These are phyloP conservation scores for Myiagra hebetior DNA, from an alignment of 2,113 vertebrate species.

Conservation along the genomic window DNA sequence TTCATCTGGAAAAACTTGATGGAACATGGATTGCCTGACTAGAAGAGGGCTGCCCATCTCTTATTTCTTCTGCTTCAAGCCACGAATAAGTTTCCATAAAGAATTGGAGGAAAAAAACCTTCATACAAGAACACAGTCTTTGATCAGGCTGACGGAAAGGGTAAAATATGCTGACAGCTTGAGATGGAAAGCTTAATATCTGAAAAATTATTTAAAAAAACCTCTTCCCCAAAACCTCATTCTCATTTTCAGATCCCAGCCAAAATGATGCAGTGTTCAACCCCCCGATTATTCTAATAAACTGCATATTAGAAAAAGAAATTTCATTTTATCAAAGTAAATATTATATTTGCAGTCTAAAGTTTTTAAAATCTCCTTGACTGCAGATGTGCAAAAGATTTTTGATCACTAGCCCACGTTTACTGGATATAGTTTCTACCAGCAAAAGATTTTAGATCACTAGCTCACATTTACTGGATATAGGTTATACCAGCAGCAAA, in stretches of 20 bases:
- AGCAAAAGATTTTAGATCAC: neutral
- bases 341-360: neutral
- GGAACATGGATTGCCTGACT: neutral
- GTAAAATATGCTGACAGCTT: neutral
- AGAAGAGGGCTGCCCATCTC: neutral
- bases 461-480: neutral
- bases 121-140: neutral
- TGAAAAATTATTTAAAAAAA: neutral
- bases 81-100: neutral
- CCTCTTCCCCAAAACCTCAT: neutral
- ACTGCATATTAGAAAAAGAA: neutral
- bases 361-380: neutral
- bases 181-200: neutral
- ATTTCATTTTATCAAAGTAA: neutral
- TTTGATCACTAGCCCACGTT: neutral
- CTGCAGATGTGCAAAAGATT: neutral
- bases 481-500: neutral
- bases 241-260: neutral
- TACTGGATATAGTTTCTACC: neutral
- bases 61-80: neutral
- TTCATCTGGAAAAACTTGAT: neutral
- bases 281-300: neutral
- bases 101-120: neutral
- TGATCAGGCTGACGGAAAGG: neutral
- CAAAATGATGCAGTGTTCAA: neutral